phyloP scores from a whole-genome alignment of 2,113 vertebrate species.

The Brachypteracias leptosomus region DNA sequence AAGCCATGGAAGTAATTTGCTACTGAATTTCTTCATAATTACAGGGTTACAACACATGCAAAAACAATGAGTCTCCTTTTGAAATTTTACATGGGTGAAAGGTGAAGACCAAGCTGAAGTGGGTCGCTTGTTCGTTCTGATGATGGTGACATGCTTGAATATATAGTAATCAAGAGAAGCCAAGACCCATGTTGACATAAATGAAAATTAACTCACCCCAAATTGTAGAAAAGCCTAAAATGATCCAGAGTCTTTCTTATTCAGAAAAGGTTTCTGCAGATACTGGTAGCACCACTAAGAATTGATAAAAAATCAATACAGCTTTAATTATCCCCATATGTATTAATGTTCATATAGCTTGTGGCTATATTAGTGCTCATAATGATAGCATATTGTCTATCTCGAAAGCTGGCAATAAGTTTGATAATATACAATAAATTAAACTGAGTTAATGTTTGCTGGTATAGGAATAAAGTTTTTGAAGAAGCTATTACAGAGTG shows the following conservation, averaged over 20 bases:
- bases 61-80: slow-evolving; percentile 66
- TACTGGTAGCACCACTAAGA: neutral
- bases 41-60: slow-evolving; percentile 56
- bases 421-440: neutral
- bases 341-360: neutral
- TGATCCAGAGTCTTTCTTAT: neutral
- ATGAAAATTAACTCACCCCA: slow-evolving; percentile 11
- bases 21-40: slow-evolving; percentile 70
- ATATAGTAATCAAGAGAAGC: slow-evolving; percentile 15
- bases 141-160: slow-evolving; percentile 47
- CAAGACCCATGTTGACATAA: neutral
- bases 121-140: slow-evolving; percentile 55
- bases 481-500: neutral
- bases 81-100: slow-evolving; percentile 61
- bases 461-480: neutral
- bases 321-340: neutral
- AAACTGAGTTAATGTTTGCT: neutral
- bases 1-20: slow-evolving; percentile 68
- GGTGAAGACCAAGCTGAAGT: slow-evolving; percentile 57
- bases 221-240: neutral
- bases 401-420: neutral
- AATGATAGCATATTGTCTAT: neutral
- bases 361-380: neutral
- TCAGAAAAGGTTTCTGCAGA: neutral
- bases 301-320: neutral